Base-by-base conservation (phyloP, 2,888 invertebrate species). In the Neuroscelio doddi region DNA sequence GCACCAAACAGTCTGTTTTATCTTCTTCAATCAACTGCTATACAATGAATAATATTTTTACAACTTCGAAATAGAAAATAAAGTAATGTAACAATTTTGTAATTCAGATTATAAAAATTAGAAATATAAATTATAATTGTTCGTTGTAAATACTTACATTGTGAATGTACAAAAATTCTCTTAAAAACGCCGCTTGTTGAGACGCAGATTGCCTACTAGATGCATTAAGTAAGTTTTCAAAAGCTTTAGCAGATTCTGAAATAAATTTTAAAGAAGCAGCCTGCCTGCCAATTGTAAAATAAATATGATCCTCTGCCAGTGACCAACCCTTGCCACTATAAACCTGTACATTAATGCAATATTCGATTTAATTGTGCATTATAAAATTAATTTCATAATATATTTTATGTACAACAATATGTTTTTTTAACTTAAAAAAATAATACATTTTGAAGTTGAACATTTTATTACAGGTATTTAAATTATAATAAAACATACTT, bases 241-340 rank as follows among this genome's bases (percentile, higher is more conserved):
- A 93, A 64, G 95, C 93, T 70, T 88, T 85, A 72, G 90, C 90
- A 44, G 93, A 89, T 74, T 92, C 91, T 69, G 89, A 87, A 24
- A 90, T 85, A 77, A 89, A 89, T 77, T 92, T 92, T 73, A 97
- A 87, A 80, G 92, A 91, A 76, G 92, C 91, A 26, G 96, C 95
- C 83, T 96, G 93, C 70, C 95, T 90, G 1, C 96, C 97, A 78
- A 97, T 92, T 3, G 96, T 96, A 83, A 94, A 96, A 86, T 96
- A 93, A 77, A 98, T 96, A 85, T 98, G 97, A 87, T 98, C 97
- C 85, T 95, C 94, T 3, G 97, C 95, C 72, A 96, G 88, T 70
- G 93, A 92, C 97, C 97, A 98, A 3, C 93, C 92, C 77, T 92
- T 92, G 39, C 87, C 87, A 68, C 88, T 87, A 83, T 93, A 93